phyloP scores from a whole-genome alignment of 2,797 vertebrate genomes.

The Clarias laeviceps region DNA sequence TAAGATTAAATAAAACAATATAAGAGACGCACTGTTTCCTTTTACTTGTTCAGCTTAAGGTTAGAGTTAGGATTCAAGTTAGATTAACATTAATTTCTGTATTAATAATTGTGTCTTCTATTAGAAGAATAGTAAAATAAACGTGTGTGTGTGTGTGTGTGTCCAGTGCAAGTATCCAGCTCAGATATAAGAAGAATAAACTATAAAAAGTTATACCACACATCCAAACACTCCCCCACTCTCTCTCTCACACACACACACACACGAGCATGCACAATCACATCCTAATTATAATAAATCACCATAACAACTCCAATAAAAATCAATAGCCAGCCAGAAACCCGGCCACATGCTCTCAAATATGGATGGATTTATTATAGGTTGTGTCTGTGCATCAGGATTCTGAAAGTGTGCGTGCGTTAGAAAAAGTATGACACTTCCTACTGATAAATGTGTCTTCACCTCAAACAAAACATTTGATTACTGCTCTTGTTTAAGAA shows the following conservation, averaged over 20 bases:
- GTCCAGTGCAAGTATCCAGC: background rate
- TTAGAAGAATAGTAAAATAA: background rate
- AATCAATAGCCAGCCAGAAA: background rate
- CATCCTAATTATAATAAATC: conserved; percentile 39
- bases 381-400: background rate
- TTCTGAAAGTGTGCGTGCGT: background rate
- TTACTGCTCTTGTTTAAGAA: background rate
- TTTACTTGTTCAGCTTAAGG: background rate
- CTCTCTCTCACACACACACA: background rate
- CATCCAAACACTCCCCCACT: conserved; percentile 5
- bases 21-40: background rate
- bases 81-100: background rate
- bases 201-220: conserved; percentile 17
- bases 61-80: background rate
- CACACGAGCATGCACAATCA: background rate
- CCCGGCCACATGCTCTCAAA: background rate
- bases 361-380: conserved; percentile 23
- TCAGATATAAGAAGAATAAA: background rate
- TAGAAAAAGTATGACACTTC: background rate
- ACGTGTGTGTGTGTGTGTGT: background rate
- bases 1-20: too few species aligned
- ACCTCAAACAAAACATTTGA: background rate
- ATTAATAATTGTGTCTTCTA: background rate
- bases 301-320: conserved; percentile 31
- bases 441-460: background rate